Evolutionary conservation across 2,888 invertebrate genomes (phyloP), one percentile per base, ranked within the genome.

Genomic region (Latrodectus hesperus): DNA sequence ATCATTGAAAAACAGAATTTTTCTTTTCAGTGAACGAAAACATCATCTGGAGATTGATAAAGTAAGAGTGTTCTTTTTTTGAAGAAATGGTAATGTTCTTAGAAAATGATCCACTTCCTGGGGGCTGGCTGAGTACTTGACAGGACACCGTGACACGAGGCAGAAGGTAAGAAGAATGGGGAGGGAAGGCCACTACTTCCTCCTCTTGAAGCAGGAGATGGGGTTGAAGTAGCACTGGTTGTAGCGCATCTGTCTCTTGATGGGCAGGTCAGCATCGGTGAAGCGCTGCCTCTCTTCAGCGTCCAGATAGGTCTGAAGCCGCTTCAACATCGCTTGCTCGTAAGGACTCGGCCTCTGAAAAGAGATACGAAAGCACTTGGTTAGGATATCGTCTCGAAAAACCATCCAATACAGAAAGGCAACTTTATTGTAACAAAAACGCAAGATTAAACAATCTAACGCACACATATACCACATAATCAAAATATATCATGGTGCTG

Each of bases 201-300:
- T 89, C 49, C 79, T 74, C 86, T 94, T 94, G 94, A 96, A 96
- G 93, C 96, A 96, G 91, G 96, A 96, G 93, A 96, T 96, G 89
- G 96, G 96, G 93, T 96, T 96, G 94, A 96, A 96, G 93, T 96
- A 96, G 93, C 96, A 96, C 91, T 96, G 95, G 89, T 96, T 94
- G 93, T 95, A 96, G 91, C 95, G 94, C 85, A 95, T 95, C 91
- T 94, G 94, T 82, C 94, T 93, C 89, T 94, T 94, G 67, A 75
- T 72, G 22, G 88, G 88, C 6, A 84, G n/a, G 1, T 87, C 87
- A 10, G 81, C 75, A 2, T 87, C 87, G 6, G 87, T 10, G 14
- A 78, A 78, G 14, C 81, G 72, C 11, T 60, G 70, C 67, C 87
- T 77, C 11, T 80, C 87, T 51, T 75, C 84, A 8, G 88, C 67